These are phyloP conservation scores for Lumbricus terrestris DNA, from an alignment of 2,888 invertebrate species.

Conservation along the genomic window DNA sequence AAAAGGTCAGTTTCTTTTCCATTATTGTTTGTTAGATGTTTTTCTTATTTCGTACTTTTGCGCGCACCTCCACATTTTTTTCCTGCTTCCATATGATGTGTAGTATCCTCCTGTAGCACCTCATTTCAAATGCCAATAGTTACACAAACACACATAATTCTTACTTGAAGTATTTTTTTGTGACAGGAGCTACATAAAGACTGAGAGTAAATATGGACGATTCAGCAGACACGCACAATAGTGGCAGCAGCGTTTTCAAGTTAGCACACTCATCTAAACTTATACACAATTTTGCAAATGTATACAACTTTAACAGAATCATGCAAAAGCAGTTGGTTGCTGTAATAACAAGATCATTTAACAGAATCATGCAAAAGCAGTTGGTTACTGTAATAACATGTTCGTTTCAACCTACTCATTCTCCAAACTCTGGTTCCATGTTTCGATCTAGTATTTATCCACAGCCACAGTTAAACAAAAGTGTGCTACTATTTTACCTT, in stretches of 20 bases:
- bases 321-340: not conserved
- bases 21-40: too few species aligned
- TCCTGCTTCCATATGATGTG: too few species aligned
- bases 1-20: too few species aligned
- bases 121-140: too few species aligned
- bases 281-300: not conserved
- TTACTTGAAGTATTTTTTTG: not conserved
- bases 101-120: too few species aligned
- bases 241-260: not conserved
- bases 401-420: not conserved
- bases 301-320: not conserved
- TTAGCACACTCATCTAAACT: not conserved
- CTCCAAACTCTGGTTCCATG: not conserved
- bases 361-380: slow-evolving; percentile 10
- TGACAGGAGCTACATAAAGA: not conserved
- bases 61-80: too few species aligned
- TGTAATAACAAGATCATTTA: too few species aligned
- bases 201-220: not conserved
- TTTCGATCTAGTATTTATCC: not conserved
- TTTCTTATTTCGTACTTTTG: too few species aligned
- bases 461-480: not conserved
- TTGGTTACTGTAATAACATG: not conserved
- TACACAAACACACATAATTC: not conserved
- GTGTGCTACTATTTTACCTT: not conserved
- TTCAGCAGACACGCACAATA: not conserved